Percentiles rank a stretch among this genome's conserved stretches.
Evolutionary conservation across 2,113 vertebrate genomes (phyloP).

Genomic region (Anhinga anhinga): DNA sequence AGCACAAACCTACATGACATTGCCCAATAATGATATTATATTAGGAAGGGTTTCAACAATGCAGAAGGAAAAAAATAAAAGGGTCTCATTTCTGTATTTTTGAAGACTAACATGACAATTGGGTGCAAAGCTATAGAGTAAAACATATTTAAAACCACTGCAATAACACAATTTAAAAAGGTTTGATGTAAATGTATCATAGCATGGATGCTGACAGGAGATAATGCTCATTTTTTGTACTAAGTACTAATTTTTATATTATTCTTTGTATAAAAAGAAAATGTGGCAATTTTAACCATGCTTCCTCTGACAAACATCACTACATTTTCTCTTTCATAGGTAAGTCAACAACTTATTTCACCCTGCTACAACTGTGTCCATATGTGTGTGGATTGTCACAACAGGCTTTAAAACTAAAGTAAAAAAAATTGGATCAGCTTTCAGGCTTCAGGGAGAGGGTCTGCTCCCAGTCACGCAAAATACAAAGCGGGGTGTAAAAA

Average conservation of each 20-base stretch:
- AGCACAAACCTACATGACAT: not conserved
- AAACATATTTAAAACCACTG: not conserved
- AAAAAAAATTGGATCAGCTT: not conserved
- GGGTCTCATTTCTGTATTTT: not conserved
- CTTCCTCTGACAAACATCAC: not conserved
- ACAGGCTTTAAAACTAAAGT: not conserved
- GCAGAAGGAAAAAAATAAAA: not conserved
- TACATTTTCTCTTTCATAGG: not conserved
- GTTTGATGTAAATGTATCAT: not conserved
- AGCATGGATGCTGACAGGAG: not conserved
- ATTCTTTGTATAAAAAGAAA: not conserved
- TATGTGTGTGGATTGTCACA: not conserved
- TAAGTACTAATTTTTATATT: not conserved
- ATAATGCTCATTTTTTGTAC: not conserved
- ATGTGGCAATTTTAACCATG: not conserved
- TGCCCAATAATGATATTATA: not conserved
- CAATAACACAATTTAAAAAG: not conserved
- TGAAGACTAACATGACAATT: not conserved
- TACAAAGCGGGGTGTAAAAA: not conserved
- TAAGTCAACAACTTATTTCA: not conserved
- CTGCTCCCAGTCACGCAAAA: not conserved
- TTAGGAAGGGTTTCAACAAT: not conserved
- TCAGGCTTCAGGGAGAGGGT: not conserved
- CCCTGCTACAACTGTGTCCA: not conserved
- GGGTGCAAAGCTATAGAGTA: not conserved